Base-by-base conservation (phyloP, 2,113 vertebrate genomes). In the Phrynocephalus versicolor region DNA sequence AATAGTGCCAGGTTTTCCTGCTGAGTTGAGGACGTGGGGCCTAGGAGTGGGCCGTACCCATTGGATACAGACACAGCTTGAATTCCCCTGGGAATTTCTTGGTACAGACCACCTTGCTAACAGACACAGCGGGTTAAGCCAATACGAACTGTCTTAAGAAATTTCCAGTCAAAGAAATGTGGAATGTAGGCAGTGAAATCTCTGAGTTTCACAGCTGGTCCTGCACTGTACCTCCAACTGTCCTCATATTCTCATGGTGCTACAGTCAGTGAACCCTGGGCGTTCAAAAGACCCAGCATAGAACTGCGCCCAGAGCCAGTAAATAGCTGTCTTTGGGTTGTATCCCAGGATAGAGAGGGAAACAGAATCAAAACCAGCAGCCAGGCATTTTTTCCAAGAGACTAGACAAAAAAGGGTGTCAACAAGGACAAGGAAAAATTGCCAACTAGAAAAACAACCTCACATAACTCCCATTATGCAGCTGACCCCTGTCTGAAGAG, bases 311-410 rank as follows among this genome's bases (percentile, higher is more conserved):
- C 7, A 25, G n/a, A 62, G 58, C 39, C 57, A 79, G 67, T 27
- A 73, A 23, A 87, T 27, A 79, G 65, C 41, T 65, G 85, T 21
- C 39, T 81, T 58, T 87, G 72, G 72, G 85, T 37, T 69, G 16
- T 67, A 82, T 67, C 64, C 85, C 79, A 45, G 58, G 37, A 37
- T 67, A 45, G n/a, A 35, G n/a, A 74, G 13, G 45, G 33, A 60
- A 83, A 45, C 45, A 35, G 71, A 82, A 76, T 27, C 67, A 75
- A 81, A 19, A 8, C 37, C 69, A 27, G 58, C 35, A 75, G 57
- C 14, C 33, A 30, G 77, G 15, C 69, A 86, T 35, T 30, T 51
- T 79, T 80, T 72, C n/a, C 84, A 87, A 37, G 15, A 65, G 2
- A 55, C 27, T 64, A 39, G 35, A 33, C 57, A 78, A 58, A 10